Evolutionary conservation across 2,888 invertebrate species (phyloP), one percentile per base, ranked within the genome.

Genomic region (Chironomus tentans): DNA sequence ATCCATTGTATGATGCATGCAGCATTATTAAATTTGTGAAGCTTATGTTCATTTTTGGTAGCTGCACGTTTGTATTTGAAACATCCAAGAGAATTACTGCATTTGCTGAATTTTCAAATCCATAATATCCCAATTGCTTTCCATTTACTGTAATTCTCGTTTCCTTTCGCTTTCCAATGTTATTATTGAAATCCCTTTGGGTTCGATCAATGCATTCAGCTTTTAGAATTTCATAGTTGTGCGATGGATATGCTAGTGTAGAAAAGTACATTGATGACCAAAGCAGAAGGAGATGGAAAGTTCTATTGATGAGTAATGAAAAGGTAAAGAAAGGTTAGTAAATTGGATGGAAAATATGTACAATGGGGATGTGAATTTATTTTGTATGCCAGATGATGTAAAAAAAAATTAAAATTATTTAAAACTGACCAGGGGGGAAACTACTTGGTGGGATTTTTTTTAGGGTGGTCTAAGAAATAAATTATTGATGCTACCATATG

Each of bases 131-230:
- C 24, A 68, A 46, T 24, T 18, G 18, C 13, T 22, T 48, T 47
- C 24, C 68, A 48, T 74, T 74, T n/a, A 74, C n/a, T 4, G 3
- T 46, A 68, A 74, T 74, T 68, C 46, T 74, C 24, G 22, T 21
- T 24, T 21, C n/a, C 24, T 62, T 72, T 72, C 13, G 18, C 61
- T 38, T 72, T 38, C 38, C 38, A 38, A 38, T 38, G 10, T 38
- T 38, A 10, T 18, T 18, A n/a, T 61, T 38, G 46, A 62, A 72
- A 12, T 15, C 28, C 38, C 22, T 18, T 18, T 12, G 28, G 13
- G 24, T 21, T 7, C 28, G 24, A 6, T 61, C 15, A 12, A 72
- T 38, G 24, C 72, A 72, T 38, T 72, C 72, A n/a, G 24, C 13
- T 21, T 13, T 21, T 21, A 61, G 18, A 28, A 72, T 24, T 15